Evolutionary conservation across 2,113 vertebrate genomes (phyloP).

Genomic region (Brienomyrus longianalis): DNA sequence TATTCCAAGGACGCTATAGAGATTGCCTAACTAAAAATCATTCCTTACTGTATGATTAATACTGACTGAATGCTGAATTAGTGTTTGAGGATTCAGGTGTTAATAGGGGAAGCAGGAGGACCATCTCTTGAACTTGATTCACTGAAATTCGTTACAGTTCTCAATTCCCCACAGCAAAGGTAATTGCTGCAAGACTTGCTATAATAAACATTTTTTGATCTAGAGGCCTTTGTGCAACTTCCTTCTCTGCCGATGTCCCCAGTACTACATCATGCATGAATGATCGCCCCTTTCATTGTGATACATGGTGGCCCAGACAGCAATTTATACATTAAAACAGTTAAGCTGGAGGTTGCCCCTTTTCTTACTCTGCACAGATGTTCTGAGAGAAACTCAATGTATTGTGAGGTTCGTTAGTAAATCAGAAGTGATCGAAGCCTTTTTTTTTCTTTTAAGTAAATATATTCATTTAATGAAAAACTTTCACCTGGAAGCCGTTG

Average conservation of each 20-base stretch:
- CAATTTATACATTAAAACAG: neutral
- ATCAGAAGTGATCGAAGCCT: neutral
- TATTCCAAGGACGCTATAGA: neutral
- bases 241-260: neutral
- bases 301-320: neutral
- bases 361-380: neutral
- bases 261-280: neutral
- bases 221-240: neutral
- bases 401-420: neutral
- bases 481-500: neutral
- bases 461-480: neutral
- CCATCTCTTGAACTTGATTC: neutral
- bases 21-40: neutral
- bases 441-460: neutral
- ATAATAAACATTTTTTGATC: neutral
- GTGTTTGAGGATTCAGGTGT: neutral
- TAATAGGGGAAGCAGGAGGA: neutral
- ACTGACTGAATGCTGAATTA: neutral
- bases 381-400: neutral
- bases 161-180: neutral
- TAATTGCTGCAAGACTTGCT: neutral
- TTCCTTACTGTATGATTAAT: neutral
- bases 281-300: neutral
- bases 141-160: neutral
- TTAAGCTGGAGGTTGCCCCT: neutral